Conservation (phyloP, 2,797 vertebrate species). For the Propithecus deckenii region DNA sequence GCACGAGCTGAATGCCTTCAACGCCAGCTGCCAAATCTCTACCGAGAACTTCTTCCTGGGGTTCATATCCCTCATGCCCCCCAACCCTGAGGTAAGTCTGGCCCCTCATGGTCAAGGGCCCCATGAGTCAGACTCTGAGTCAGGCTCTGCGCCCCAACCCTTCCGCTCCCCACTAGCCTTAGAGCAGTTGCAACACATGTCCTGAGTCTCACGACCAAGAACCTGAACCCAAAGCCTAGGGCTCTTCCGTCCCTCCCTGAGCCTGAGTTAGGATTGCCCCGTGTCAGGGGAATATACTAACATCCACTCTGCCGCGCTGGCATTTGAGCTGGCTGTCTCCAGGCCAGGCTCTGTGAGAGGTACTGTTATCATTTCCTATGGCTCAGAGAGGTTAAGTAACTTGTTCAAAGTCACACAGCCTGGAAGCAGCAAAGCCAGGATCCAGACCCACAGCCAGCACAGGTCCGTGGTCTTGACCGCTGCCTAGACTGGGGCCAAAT, state of each 20-base stretch:
- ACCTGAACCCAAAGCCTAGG: neutral
- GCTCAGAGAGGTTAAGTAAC: neutral
- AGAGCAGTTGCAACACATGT: neutral
- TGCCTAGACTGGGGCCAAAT: neutral
- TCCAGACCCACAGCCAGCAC: neutral
- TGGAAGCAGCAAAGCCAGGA: neutral
- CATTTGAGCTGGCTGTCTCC: neutral
- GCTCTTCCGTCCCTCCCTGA: neutral
- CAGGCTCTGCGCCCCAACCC: neutral
- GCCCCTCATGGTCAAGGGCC: neutral
- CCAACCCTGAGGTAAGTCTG: slow-evolving; percentile 33
- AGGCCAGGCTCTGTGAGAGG: neutral
- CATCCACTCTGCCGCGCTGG: neutral
- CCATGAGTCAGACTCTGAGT: neutral
- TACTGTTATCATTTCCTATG: accelerated
- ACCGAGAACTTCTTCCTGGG: slow-evolving; percentile 84
- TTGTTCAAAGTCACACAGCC: neutral
- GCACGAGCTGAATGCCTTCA: slow-evolving; percentile 91
- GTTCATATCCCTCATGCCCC: accelerated
- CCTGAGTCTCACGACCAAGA: neutral
- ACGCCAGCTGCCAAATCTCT: slow-evolving; percentile 93
- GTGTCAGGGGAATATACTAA: accelerated
- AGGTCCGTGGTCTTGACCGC: accelerated
- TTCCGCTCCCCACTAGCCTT: neutral
- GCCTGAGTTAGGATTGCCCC: too few relatives aligned